Evolutionary conservation across 2,888 invertebrate species (phyloP).

Genomic region (Drosophila gaucha): DNA sequence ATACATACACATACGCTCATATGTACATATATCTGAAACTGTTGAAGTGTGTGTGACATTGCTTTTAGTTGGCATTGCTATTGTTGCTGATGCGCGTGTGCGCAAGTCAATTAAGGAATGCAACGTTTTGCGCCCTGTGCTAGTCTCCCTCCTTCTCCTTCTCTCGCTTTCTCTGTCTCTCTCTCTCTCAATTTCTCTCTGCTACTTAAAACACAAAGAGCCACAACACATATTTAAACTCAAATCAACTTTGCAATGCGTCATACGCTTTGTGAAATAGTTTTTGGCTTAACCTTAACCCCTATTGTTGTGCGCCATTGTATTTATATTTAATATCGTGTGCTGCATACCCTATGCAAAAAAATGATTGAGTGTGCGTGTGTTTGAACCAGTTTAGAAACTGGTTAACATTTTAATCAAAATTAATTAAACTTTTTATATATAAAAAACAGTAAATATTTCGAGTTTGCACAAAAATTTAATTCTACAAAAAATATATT

Average conservation of each 20-base stretch:
- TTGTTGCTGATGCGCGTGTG: conserved; percentile 60
- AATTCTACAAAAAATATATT: background rate
- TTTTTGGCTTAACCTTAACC: conserved; percentile 57
- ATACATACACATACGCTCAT: background rate
- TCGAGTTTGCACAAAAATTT: background rate
- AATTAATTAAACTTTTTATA: background rate
- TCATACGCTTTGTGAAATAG: conserved; percentile 59
- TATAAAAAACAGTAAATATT: background rate
- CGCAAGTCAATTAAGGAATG: conserved; percentile 73
- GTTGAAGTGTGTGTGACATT: conserved; percentile 58
- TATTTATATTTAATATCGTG: background rate
- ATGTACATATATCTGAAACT: background rate
- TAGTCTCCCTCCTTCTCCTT: background rate
- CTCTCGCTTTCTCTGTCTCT: background rate
- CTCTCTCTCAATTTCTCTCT: background rate
- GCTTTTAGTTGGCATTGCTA: conserved; percentile 40
- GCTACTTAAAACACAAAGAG: conserved; percentile 27
- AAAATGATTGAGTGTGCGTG: background rate
- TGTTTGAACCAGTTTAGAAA: background rate
- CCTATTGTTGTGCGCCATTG: conserved; percentile 9
- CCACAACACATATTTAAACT: conserved; percentile 14
- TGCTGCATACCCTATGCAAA: conserved; percentile 9
- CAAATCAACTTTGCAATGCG: conserved; percentile 54
- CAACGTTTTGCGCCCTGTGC: conserved; percentile 38
- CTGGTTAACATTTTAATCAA: background rate